Base-by-base conservation (phyloP, 2,888 invertebrate genomes). In the Ormyrus pomaceus region DNA sequence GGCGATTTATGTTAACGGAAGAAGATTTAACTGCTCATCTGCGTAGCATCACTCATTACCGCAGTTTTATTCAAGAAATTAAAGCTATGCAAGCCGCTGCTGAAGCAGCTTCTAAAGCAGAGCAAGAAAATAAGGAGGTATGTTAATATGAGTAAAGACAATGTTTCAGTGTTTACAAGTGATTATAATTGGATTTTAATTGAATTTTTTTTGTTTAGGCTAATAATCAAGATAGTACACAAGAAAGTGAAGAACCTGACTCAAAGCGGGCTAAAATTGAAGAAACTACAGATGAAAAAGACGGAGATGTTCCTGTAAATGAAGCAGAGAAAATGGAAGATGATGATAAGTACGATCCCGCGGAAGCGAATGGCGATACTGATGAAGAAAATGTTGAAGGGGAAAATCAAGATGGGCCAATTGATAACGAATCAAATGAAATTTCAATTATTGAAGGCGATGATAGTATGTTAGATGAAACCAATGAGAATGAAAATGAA, bases 21-120 rank as follows among this genome's bases (percentile, higher is more conserved):
- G 90, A 89, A 34, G 91, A 91, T 75, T 87, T 90, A 88, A 86
- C 85, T 13, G 88, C 88, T 70, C 91, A 91, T 85, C 83, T 90
- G 45, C 88, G 88, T 53, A 90, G 88, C 58, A 86, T 87, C 8
- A 89, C 89, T 34, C 91, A 91, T 81, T 90, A 90, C 56, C 87
- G 89, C 46, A 89, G 87, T 68, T 91, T 90, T 50, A 86, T 88
- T 34, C 87, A 88, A 64, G 90, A 91, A 83, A 86, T 90, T 0
- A 90, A 90, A 81, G 73, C 86, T 10, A 78, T 89, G 50, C 88
- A 87, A 53, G 76, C 85, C 34, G 82, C 84, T n/a, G 84, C 85
- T 55, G 86, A 86, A 70, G 83, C 81, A 48, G 84, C 83, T 62
- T 83, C 83, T 3, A 83, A 82, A 62, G n/a, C 83, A 34, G 86